Evolutionary conservation across 2,888 invertebrate species (phyloP).

Genomic region (Dascillus cervinus): DNA sequence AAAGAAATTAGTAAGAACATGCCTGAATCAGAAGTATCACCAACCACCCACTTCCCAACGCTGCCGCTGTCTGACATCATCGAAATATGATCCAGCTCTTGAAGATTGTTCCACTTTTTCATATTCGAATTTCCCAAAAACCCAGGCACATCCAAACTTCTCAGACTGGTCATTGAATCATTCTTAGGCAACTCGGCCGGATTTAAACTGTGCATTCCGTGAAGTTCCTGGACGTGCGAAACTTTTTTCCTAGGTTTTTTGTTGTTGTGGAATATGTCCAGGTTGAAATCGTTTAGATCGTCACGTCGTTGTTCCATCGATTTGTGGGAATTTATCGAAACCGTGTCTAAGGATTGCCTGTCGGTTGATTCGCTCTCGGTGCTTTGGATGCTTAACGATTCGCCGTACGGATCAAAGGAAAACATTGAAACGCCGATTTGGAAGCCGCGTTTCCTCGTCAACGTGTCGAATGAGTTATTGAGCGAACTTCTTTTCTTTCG

Average conservation of each 20-base stretch:
- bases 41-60: constrained; percentile 32
- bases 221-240: constrained; percentile 17
- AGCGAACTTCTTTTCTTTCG: constrained; percentile 23
- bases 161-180: constrained; percentile 27
- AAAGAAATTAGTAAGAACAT: constrained; percentile 24
- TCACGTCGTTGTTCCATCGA: constrained; percentile 11
- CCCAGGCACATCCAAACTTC: constrained; percentile 28
- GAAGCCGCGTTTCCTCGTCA: constrained; percentile 27
- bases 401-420: constrained; percentile 12
- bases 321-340: constrained; percentile 12
- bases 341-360: constrained; percentile 3
- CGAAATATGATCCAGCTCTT: constrained; percentile 32
- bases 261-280: constrained; percentile 17
- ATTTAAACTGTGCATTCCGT: constrained; percentile 19
- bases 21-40: constrained; percentile 38
- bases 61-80: constrained; percentile 19
- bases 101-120: constrained; percentile 35
- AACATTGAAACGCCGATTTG: constrained; percentile 27
- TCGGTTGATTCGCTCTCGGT: constrained; percentile 1
- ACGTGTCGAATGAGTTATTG: constrained; percentile 23
- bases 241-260: constrained; percentile 8
- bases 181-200: constrained; percentile 6
- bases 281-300: constrained; percentile 22
- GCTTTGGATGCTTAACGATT: constrained; percentile 9
- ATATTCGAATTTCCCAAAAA: constrained; percentile 24